Percentiles rank a stretch among this genome's conserved stretches.
These are phyloP conservation scores for Macrostomum cliftonense DNA, from an alignment of 2,888 invertebrate genomes.

Conservation along the genomic window DNA sequence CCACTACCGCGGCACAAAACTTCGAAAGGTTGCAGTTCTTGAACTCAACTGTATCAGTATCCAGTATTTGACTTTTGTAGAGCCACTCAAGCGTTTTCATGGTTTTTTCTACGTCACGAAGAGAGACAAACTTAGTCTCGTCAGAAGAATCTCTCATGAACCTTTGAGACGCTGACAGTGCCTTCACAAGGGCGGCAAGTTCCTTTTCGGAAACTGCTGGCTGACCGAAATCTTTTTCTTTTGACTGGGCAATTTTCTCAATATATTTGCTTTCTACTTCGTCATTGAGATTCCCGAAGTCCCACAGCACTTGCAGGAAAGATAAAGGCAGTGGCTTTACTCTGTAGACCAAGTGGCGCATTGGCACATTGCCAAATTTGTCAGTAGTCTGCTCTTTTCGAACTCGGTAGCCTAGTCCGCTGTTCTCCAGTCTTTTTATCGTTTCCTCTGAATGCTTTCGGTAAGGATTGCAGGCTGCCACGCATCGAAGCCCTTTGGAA, in stretches of 20 bases:
- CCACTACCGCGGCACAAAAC: too few species aligned
- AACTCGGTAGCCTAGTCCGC: slow-evolving; percentile 29
- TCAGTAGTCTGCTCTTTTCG: slow-evolving; percentile 23
- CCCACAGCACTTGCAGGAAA: slow-evolving; percentile 30
- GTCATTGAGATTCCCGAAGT: slow-evolving; percentile 27
- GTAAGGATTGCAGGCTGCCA: slow-evolving; percentile 33
- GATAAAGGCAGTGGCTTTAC: slow-evolving; percentile 30
- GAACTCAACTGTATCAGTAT: too few species aligned
- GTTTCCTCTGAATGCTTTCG: slow-evolving; percentile 26
- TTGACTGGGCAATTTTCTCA: slow-evolving; percentile 21
- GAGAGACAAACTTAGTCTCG: slow-evolving; percentile 1
- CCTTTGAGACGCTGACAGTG: background rate
- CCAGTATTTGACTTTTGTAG: too few species aligned
- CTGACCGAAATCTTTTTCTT: background rate
- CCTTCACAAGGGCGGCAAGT: background rate
- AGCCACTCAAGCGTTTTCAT: slow-evolving; percentile 1
- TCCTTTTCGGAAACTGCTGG: too few species aligned
- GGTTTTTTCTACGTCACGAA: background rate
- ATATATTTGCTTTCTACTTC: slow-evolving; percentile 25
- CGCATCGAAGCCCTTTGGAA: slow-evolving; percentile 21
- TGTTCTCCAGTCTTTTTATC: slow-evolving; percentile 24
- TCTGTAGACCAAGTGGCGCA: slow-evolving; percentile 29
- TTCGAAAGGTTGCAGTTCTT: too few species aligned
- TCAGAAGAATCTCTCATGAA: background rate
- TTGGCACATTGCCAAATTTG: slow-evolving; percentile 20